Evolutionary conservation across 1,140 invertebrate genomes (phyloP).

Genomic region (Leptopilina boulardi): DNA sequence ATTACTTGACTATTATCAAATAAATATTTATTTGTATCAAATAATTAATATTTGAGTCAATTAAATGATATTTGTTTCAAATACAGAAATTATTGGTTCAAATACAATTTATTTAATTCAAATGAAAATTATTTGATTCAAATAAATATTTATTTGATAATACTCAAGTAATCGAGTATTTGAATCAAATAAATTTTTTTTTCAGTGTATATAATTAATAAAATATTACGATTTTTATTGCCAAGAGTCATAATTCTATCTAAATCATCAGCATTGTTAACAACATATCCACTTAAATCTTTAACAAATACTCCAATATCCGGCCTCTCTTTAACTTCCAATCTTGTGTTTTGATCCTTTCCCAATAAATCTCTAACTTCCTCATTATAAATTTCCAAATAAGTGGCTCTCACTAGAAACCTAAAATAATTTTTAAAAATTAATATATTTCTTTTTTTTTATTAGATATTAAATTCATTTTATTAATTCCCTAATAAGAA

Average conservation of each 20-base stretch:
- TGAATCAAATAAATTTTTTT: too few relatives aligned
- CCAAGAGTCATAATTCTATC: conserved; percentile 85
- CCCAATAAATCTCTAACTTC: conserved; percentile 86
- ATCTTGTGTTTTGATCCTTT: conserved; percentile 77
- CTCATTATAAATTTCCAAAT: conserved; percentile 90
- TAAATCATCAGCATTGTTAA: conserved; percentile 90
- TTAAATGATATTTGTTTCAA: too few relatives aligned
- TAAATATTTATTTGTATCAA: too few relatives aligned
- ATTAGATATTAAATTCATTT: too few relatives aligned
- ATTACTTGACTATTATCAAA: too few relatives aligned
- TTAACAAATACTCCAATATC: conserved; percentile 90
- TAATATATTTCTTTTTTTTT: conserved; percentile 38
- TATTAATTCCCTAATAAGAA: too few relatives aligned
- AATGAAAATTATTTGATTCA: too few relatives aligned
- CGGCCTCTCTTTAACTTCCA: conserved; percentile 86
- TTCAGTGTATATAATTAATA: not conserved
- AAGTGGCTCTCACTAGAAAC: conserved; percentile 86
- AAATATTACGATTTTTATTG: conserved; percentile 84
- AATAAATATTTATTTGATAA: too few relatives aligned
- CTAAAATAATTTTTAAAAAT: conserved; percentile 70
- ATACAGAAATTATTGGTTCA: too few relatives aligned
- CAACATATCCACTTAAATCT: conserved; percentile 85
- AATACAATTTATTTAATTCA: too few relatives aligned
- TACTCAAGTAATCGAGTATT: too few relatives aligned
- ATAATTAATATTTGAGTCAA: too few relatives aligned